These are phyloP conservation scores for Hippocampus barbouri DNA, from an alignment of 2,113 vertebrate species.

Conservation along the genomic window DNA sequence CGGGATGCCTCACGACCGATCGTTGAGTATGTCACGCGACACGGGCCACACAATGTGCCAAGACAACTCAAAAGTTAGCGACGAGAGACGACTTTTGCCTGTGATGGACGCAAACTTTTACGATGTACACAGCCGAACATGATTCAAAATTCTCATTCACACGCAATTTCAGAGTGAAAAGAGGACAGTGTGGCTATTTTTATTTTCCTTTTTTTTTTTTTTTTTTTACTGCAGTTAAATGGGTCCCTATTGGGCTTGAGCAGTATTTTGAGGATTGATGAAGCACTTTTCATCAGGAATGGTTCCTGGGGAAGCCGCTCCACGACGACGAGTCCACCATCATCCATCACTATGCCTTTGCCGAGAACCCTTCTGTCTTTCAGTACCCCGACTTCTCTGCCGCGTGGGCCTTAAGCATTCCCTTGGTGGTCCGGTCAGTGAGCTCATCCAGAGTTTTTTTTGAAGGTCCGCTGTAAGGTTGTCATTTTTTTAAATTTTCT, in stretches of 20 bases:
- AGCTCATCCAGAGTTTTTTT: background rate
- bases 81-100: too few relatives aligned
- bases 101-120: too few relatives aligned
- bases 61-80: too few relatives aligned
- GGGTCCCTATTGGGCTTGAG: background rate
- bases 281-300: conserved; percentile 74
- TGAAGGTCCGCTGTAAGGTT: background rate
- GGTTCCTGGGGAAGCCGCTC: conserved; percentile 94
- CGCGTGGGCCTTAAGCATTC: conserved; percentile 88
- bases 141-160: too few relatives aligned
- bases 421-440: conserved; percentile 86
- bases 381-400: conserved; percentile 95
- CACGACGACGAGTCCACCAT: conserved; percentile 93
- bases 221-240: too few relatives aligned
- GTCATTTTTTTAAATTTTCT: conserved; percentile 33
- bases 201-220: too few relatives aligned
- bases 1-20: too few relatives aligned
- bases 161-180: too few relatives aligned
- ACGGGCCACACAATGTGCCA: too few relatives aligned
- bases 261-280: background rate
- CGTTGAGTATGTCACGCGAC: too few relatives aligned
- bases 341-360: conserved; percentile 98
- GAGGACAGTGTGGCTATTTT: background rate
- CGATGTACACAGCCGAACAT: too few relatives aligned
- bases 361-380: conserved; percentile 88